phyloP scores from a whole-genome alignment of 2,797 vertebrate genomes.

The Valencia hispanica region DNA sequence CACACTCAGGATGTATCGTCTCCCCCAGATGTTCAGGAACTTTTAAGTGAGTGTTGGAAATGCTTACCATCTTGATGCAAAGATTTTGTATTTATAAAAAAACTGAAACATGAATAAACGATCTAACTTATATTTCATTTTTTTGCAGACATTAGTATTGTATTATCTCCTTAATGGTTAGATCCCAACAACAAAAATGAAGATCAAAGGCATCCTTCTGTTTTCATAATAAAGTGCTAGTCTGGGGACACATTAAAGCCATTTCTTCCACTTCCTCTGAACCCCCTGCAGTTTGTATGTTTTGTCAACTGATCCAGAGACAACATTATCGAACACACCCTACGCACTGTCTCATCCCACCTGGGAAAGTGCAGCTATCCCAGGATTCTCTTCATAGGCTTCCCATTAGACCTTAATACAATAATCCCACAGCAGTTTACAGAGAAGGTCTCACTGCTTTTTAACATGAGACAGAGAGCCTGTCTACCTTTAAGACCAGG shows the following conservation, averaged over 20 bases:
- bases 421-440: neutral
- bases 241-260: neutral
- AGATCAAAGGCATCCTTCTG: neutral
- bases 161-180: neutral
- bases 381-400: neutral
- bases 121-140: neutral
- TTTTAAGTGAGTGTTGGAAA: neutral
- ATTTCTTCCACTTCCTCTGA: neutral
- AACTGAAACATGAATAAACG: neutral
- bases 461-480: neutral
- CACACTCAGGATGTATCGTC: neutral
- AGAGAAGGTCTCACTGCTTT: neutral
- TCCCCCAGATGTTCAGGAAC: neutral
- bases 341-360: neutral
- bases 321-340: neutral
- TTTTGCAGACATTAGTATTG: neutral
- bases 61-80: neutral
- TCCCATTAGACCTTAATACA: neutral
- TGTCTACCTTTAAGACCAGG: neutral
- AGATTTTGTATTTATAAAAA: neutral
- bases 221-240: neutral
- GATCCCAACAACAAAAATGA: neutral
- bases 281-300: neutral
- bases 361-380: neutral
- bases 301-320: neutral